Base-by-base conservation (phyloP, 2,113 vertebrate species). In the Amazona guildingii region DNA sequence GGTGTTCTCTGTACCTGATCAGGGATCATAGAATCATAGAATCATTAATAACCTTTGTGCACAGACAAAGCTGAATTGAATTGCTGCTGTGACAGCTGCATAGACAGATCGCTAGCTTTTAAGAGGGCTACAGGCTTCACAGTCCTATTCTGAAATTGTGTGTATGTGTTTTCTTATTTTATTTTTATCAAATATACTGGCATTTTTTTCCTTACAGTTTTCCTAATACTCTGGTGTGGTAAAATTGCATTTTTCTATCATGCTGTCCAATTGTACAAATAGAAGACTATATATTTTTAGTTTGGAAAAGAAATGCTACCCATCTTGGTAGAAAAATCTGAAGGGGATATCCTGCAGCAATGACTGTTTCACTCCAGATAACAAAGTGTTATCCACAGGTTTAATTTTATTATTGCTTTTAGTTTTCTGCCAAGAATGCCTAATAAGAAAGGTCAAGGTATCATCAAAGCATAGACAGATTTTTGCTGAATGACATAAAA, bases 401-500 rank as follows among this genome's bases (percentile, higher is more conserved):
- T 97, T 98, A 97, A 98, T 98, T 97, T 97, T 96, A 95, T 97
- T 96, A 90, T 97, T 96, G 95, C 92, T 96, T 94, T 96, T 92
- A 83, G 84, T 96, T 98, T 97, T 97, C 66, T 96, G 92, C 92
- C 95, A 97, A 96, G 88, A 85, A 92, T 96, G 85, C 91, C 90
- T 96, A 97, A 96, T 97, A 93, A 96, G 88, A 98, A 98, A 98
- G 98, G 99, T 98, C 98, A 98, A 97, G 98, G 97, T 98, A 98
- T 98, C 98, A 97, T 98, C 98, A 98, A 98, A 98, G 96, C 96
- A 97, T 96, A 96, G 97, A 96, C 97, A 97, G 98, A 98, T 98
- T 98, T 97, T 98, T 98, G 97, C 97, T 98, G 98, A 98, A 98
- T 98, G 98, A 99, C 98, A 99, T 99, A 99, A 99, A 97, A 98